phyloP scores from a whole-genome alignment of 2,888 invertebrate species.

The Amphiduros pacificus region DNA sequence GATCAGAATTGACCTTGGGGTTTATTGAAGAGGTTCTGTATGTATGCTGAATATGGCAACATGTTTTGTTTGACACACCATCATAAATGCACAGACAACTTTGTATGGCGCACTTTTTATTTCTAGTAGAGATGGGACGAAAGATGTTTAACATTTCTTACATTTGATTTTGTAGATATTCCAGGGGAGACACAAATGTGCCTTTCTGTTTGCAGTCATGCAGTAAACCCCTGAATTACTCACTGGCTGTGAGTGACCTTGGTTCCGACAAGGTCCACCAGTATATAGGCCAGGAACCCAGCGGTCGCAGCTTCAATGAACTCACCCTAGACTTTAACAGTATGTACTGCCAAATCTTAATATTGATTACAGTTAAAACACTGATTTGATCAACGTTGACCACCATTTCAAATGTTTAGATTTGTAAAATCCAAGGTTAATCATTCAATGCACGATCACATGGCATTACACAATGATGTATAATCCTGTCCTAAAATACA shows the following conservation, averaged over 20 bases:
- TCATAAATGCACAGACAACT: too few relatives aligned
- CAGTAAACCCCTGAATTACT: constrained; percentile 86
- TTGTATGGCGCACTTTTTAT: too few relatives aligned
- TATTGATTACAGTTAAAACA: background rate
- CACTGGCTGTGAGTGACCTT: constrained; percentile 85
- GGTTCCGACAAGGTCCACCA: constrained; percentile 87
- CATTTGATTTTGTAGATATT: constrained; percentile 19
- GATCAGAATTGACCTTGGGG: too few relatives aligned
- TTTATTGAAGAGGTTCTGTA: too few relatives aligned
- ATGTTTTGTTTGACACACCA: too few relatives aligned
- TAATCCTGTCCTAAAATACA: too few relatives aligned
- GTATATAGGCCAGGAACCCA: constrained; percentile 93
- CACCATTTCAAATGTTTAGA: background rate
- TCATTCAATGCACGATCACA: background rate
- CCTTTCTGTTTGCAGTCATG: constrained; percentile 91
- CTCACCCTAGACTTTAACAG: constrained; percentile 89
- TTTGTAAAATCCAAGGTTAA: background rate
- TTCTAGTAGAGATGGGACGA: too few relatives aligned
- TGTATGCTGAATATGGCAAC: too few relatives aligned
- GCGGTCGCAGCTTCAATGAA: constrained; percentile 93
- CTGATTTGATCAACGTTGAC: background rate
- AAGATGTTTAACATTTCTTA: too few relatives aligned
- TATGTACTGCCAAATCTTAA: constrained; percentile 62
- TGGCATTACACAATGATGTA: background rate
- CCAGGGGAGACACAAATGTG: constrained; percentile 84